phyloP scores from a whole-genome alignment of 2,113 vertebrate species.

The Pelodiscus sinensis region DNA sequence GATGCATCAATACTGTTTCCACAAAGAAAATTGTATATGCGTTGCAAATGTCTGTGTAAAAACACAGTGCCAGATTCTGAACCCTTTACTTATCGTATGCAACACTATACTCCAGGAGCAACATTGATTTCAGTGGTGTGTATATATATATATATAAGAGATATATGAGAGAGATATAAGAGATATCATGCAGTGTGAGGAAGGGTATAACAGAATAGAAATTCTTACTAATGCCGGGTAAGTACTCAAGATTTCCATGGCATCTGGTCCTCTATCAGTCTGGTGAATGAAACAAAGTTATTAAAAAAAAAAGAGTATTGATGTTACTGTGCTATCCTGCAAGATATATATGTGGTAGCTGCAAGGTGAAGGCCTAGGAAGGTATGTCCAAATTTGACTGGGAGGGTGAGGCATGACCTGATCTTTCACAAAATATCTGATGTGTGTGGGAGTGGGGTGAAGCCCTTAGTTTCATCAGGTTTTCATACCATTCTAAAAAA shows the following conservation, averaged over 20 bases:
- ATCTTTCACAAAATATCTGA: fast-evolving
- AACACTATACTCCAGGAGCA: background rate
- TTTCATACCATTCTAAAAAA: background rate
- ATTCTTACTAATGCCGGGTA: background rate
- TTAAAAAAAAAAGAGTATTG: fast-evolving
- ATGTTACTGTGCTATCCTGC: background rate
- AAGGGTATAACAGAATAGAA: background rate
- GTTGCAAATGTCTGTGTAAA: background rate
- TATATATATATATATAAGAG: background rate
- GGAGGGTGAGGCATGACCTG: background rate
- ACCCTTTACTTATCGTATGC: background rate
- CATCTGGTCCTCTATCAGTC: background rate
- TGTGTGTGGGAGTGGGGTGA: too few relatives aligned
- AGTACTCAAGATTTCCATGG: background rate
- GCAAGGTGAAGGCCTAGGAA: background rate
- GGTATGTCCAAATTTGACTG: background rate
- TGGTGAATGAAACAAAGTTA: background rate
- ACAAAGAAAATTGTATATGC: background rate
- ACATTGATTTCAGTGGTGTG: background rate
- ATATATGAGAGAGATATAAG: background rate
- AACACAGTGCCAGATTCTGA: background rate
- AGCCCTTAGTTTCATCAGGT: background rate
- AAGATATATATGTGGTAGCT: background rate
- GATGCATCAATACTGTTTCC: background rate
- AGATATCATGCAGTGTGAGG: too few relatives aligned